Evolutionary conservation across 2,113 vertebrate species (phyloP), one percentile per base, ranked within the genome.

Genomic region (Antidorcas marsupialis): DNA sequence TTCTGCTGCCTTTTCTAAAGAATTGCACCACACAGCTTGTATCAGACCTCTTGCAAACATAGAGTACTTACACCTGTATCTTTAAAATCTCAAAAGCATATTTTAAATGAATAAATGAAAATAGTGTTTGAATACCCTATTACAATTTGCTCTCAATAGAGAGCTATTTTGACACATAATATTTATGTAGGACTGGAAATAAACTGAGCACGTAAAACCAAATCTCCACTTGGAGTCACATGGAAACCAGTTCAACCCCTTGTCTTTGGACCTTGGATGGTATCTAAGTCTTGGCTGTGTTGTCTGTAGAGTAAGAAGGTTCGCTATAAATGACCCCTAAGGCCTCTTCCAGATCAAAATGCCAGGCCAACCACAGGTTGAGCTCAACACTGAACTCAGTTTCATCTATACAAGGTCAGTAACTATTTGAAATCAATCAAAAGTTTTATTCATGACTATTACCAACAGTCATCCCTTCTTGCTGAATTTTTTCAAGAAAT

Each of bases 71-170:
- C 45, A 90, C 39, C 53, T 57, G n/a, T 91, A 74, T 94, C 45
- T 96, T 95, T 55, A 28, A 90, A 94, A 87, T 86, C 39, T 67
- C 1, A 60, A 83, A 74, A 74, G 21, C 7, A 47, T 67, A 67
- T 81, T 95, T 96, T 92, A 87, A 84, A 52, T 43, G 53, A 86
- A 10, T 85, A 36, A 92, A 83, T 83, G 3, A 83, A 96, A 96
- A 64, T 25, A 62, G 25, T 19, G n/a, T 97, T 91, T 17, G 33
- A 39, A 21, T 47, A n/a, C 47, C 43, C 52, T 39, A 82, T 55
- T 81, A 27, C 39, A 71, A 60, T 74, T 87, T 94, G 6, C 13
- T 39, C 62, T 87, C 30, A 93, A 8, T 21, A 53, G 10, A 92
- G 52, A 92, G 33, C 33, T 92, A 76, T 52, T 91, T 92, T 89